Evolutionary conservation across 2,888 invertebrate genomes (phyloP), one percentile per base, ranked within the genome.

Genomic region (Agrochola lota): DNA sequence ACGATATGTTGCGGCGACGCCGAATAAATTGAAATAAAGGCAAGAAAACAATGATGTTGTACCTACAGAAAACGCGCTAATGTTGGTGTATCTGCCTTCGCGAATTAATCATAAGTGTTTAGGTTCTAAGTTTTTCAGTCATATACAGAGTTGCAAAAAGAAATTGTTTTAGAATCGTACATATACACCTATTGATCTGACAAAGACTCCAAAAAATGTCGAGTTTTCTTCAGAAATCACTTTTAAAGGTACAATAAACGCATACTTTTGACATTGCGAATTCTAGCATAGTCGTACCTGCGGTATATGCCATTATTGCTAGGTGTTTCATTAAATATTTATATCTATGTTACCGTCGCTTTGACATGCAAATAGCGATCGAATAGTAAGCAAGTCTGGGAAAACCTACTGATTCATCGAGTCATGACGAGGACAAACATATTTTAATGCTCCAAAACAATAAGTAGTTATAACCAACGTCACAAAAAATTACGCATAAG

Each of bases 321-420:
- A 66, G 8, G 30, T 26, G 46, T 69, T 67, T 64, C 68, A 63
- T 49, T 52, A 73, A 67, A 63, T 76, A 78, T 74, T 46, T 66
- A 52, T 78, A 63, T 77, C 49, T 71, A 9, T 11, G 57, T 66
- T 62, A 71, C 69, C 40, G 63, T 69, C 69, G 57, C 62, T 70
- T 85, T 80, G 30, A 43, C 35, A 83, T 86, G 76, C 76, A 80
- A 85, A 85, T 81, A 15, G 60, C 35, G 63, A 69, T 71, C 30
- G 63, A 71, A 63, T 77, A 63, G 62, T 66, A 26, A 77, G 30
- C 76, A 70, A 60, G 55, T 73, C 57, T 30, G 85, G 80, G 77
- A 81, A 83, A 85, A 84, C 74, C 77, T 70, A 71, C 68, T 85
- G 87, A 87, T 64, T 83, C 83, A 85, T 80, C 66, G n/a, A 70